Evolutionary conservation across 2,888 invertebrate species (phyloP).

Genomic region (Limnephilus auricula): DNA sequence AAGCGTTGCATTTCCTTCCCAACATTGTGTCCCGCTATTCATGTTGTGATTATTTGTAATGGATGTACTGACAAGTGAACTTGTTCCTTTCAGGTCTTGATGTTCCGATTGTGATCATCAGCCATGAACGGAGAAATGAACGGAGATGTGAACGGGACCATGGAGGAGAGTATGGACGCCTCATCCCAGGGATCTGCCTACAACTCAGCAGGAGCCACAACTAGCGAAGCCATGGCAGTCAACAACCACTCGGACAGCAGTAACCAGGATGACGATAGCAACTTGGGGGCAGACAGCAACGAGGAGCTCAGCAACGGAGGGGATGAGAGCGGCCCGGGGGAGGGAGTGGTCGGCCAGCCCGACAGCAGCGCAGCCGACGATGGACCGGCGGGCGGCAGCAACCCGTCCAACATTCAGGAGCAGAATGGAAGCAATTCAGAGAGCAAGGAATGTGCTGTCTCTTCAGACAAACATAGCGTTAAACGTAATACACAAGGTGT

Average conservation of each 20-base stretch:
- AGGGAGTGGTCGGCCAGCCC: background rate
- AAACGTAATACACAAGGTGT: background rate
- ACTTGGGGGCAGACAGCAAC: slow-evolving; percentile 67
- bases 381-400: background rate
- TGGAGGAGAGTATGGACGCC: slow-evolving; percentile 72
- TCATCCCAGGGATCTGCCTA: slow-evolving; percentile 66
- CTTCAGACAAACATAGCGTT: background rate
- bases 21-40: background rate
- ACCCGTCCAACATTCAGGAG: background rate
- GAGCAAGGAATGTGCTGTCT: background rate
- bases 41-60: background rate
- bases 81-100: slow-evolving; percentile 32
- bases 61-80: background rate
- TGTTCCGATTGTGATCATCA: background rate
- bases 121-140: background rate
- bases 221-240: slow-evolving; percentile 64
- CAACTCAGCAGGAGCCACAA: slow-evolving; percentile 61
- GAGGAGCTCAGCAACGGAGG: background rate
- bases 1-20: background rate
- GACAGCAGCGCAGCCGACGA: background rate
- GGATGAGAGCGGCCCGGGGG: background rate
- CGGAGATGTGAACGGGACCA: slow-evolving; percentile 70
- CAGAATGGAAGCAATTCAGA: background rate
- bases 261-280: slow-evolving; percentile 68
- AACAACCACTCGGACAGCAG: slow-evolving; percentile 67